Evolutionary conservation across 2,797 vertebrate species (phyloP), one percentile per base, ranked within the genome.

Genomic region (Astyanax mexicanus): DNA sequence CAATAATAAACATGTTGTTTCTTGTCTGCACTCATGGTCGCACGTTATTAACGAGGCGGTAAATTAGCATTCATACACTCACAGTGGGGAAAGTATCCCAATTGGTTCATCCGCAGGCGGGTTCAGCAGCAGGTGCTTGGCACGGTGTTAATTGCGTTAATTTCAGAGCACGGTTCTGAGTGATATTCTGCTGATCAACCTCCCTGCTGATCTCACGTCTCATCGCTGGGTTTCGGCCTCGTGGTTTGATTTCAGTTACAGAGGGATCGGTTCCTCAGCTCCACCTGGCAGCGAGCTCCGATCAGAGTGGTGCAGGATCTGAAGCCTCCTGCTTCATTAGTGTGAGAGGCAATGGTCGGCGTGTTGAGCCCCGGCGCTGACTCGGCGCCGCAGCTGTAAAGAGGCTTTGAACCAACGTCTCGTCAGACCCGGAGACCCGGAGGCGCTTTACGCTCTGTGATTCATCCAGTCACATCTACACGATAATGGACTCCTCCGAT

Each of bases 291-390:
- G 54, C 5, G 10, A 54, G 74, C 77, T 57, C 32, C 72, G 62
- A 77, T 80, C 75, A 54, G 70, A 74, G 60, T 8, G 15, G 58
- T 23, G 44, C 4, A 35, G 40, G 52, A 75, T 80, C 60, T 57
- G 71, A 72, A 65, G 38, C 25, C 69, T 78, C 60, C 49, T 51
- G 64, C 76, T 84, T 81, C 74, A 84, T 82, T 83, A 84, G 60
- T 55, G 45, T 74, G 72, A 47, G 38, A 62, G 66, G 67, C 75
- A 66, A 29, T 55, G 44, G 69, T 32, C 65, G 45, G 27, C 75
- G 65, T 75, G 65, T 65, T 49, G n/a, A 57, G 27, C 62, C 42
- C 57, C 9, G 3, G 19, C 27, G 57, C 65, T 83, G 77, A 82
- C 81, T 76, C 35, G 35, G 29, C 1, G 35, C 25, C 58, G 27